These are phyloP conservation scores for Desoria tigrina DNA, from an alignment of 2,888 invertebrate genomes.

Conservation along the genomic window DNA sequence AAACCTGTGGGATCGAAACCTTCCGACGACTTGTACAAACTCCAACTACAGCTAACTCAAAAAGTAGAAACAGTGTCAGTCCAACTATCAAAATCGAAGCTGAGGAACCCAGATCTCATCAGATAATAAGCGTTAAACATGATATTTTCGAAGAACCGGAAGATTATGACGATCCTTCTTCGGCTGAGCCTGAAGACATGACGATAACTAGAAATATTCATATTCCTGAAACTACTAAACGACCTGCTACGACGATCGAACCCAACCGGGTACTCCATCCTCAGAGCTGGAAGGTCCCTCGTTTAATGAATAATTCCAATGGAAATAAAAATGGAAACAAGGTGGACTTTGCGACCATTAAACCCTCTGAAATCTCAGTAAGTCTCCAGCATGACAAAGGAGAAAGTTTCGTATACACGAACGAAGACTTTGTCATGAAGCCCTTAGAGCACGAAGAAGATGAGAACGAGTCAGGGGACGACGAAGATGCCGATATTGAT, in stretches of 20 bases:
- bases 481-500: constrained; percentile 23
- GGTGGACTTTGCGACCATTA: not conserved
- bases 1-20: constrained; percentile 35
- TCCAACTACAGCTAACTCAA: not conserved
- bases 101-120: too few species aligned
- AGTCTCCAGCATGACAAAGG: constrained; percentile 20
- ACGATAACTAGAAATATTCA: not conserved
- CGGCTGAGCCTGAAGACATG: not conserved
- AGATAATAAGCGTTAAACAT: constrained; percentile 6
- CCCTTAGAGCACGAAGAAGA: constrained; percentile 22
- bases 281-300: not conserved
- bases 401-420: constrained; percentile 35
- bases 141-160: constrained; percentile 21
- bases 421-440: constrained; percentile 30
- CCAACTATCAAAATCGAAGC: constrained; percentile 6
- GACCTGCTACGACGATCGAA: not conserved
- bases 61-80: not conserved
- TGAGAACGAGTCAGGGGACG: constrained; percentile 15
- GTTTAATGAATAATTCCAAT: not conserved
- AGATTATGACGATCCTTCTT: constrained; percentile 12
- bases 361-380: not conserved
- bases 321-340: not conserved
- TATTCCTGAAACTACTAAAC: not conserved
- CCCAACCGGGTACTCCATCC: not conserved
- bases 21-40: constrained; percentile 27